Evolutionary conservation across 2,888 invertebrate species (phyloP).

Genomic region (Idaea straminata): DNA sequence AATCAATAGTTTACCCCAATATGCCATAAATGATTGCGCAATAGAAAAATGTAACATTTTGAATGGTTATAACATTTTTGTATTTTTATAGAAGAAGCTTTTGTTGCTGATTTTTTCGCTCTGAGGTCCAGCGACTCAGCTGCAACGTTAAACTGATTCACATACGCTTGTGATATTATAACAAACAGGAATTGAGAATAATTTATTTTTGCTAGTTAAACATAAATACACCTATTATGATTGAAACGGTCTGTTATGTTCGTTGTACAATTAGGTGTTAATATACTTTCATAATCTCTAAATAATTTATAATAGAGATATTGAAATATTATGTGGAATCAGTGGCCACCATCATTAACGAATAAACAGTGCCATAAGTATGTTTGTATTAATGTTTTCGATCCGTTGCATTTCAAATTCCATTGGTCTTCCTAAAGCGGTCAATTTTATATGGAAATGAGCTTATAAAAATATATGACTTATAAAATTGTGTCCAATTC

Average conservation of each 20-base stretch:
- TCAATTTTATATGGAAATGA: conserved; percentile 42
- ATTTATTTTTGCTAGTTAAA: conserved; percentile 13
- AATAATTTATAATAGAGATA: neutral
- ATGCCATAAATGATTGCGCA: neutral
- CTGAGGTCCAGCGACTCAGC: neutral
- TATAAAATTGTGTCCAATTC: neutral
- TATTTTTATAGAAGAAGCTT: neutral
- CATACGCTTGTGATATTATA: conserved; percentile 22
- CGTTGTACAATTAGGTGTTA: neutral
- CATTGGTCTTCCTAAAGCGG: conserved; percentile 61
- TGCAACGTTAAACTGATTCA: neutral
- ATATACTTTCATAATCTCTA: conserved; percentile 5
- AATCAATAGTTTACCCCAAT: neutral
- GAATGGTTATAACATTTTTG: neutral
- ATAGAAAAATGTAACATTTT: neutral
- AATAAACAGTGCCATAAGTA: conserved; percentile 73
- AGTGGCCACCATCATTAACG: conserved; percentile 50
- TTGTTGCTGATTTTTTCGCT: too few species aligned
- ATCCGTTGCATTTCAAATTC: conserved; percentile 47
- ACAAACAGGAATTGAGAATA: conserved; percentile 27
- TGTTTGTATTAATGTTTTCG: conserved; percentile 47
- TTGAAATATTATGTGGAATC: conserved; percentile 6
- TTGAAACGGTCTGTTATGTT: neutral
- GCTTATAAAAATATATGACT: conserved; percentile 23
- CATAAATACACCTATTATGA: conserved; percentile 1